Conservation (phyloP, 64 coral and sea anemone species). For the Pachyseris speciosa region DNA sequence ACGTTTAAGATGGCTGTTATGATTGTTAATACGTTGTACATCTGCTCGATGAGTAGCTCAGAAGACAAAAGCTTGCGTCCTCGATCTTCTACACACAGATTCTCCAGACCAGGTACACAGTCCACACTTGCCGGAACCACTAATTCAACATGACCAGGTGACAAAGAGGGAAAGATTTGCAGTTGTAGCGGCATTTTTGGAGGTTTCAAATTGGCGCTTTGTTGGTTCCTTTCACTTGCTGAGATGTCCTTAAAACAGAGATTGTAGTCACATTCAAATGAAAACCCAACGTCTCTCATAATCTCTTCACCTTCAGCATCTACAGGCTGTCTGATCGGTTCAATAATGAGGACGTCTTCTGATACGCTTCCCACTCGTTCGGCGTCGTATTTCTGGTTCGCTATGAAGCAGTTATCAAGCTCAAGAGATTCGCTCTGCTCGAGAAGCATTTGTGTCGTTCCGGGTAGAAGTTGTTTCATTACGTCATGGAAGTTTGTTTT, state of each 20-base stretch:
- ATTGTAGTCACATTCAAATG: slow-evolving; percentile 66
- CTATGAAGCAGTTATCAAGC: slow-evolving; percentile 45
- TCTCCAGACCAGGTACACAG: slow-evolving; percentile 16
- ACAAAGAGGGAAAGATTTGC: slow-evolving; percentile 2
- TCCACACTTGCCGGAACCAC: not conserved
- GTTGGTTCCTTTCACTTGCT: slow-evolving; percentile 16
- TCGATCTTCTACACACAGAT: slow-evolving; percentile 34
- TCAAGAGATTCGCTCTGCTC: slow-evolving; percentile 1
- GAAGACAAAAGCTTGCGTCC: slow-evolving; percentile 24
- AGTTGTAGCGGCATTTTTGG: not conserved
- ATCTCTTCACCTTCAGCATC: not conserved
- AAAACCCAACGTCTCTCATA: slow-evolving; percentile 27
- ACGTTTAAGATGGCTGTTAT: slow-evolving; percentile 53
- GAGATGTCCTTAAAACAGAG: slow-evolving; percentile 63
- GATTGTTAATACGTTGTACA: slow-evolving; percentile 42
- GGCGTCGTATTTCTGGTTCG: slow-evolving; percentile 42
- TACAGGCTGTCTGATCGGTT: slow-evolving; percentile 44
- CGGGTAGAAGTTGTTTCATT: slow-evolving; percentile 1
- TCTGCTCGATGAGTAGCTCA: slow-evolving; percentile 43
- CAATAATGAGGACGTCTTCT: slow-evolving; percentile 52
- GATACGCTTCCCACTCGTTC: slow-evolving; percentile 42
- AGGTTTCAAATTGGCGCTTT: not conserved
- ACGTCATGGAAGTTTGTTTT: slow-evolving; percentile 6
- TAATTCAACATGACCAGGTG: slow-evolving; percentile 23
- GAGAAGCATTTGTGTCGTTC: slow-evolving; percentile 20